Conservation (phyloP, 2,888 invertebrate species). For the Cheilosia soror region DNA sequence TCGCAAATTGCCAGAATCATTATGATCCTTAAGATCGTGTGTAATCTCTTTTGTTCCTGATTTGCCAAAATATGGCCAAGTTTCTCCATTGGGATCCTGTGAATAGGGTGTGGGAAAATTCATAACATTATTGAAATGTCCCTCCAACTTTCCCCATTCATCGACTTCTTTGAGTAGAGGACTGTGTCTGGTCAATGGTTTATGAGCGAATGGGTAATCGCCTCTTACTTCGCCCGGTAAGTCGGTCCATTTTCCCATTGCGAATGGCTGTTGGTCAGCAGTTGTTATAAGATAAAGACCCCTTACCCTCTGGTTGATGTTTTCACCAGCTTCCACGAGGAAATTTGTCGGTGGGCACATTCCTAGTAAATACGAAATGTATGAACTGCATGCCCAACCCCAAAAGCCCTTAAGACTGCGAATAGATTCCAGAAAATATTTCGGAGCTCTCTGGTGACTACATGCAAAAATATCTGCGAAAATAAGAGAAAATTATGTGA, state of each 20-base stretch:
- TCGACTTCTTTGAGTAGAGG: conserved; percentile 81
- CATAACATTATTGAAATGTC: conserved; percentile 81
- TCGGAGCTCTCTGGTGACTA: conserved; percentile 87
- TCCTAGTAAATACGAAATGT: conserved; percentile 85
- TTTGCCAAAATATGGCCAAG: conserved; percentile 81
- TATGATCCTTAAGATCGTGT: conserved; percentile 20
- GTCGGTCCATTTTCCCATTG: conserved; percentile 86
- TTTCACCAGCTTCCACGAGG: conserved; percentile 84
- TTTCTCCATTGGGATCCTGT: conserved; percentile 79
- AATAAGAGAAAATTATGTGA: conserved; percentile 2
- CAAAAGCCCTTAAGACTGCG: conserved; percentile 87
- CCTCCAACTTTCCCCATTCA: conserved; percentile 82
- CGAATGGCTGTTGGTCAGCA: conserved; percentile 85
- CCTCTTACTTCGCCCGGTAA: conserved; percentile 75
- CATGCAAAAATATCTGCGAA: conserved; percentile 86
- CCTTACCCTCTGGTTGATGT: conserved; percentile 80
- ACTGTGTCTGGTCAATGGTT: conserved; percentile 68
- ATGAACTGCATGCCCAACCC: conserved; percentile 87
- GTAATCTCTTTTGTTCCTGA: conserved; percentile 61
- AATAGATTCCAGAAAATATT: conserved; percentile 88
- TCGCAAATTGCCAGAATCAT: not conserved
- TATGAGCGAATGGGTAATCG: not conserved
- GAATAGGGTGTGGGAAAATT: conserved; percentile 77
- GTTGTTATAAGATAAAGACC: conserved; percentile 86
- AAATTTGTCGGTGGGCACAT: conserved; percentile 85